These are phyloP conservation scores for Scaptomyza graminum DNA, from an alignment of 1,140 invertebrate genomes.

Conservation along the genomic window DNA sequence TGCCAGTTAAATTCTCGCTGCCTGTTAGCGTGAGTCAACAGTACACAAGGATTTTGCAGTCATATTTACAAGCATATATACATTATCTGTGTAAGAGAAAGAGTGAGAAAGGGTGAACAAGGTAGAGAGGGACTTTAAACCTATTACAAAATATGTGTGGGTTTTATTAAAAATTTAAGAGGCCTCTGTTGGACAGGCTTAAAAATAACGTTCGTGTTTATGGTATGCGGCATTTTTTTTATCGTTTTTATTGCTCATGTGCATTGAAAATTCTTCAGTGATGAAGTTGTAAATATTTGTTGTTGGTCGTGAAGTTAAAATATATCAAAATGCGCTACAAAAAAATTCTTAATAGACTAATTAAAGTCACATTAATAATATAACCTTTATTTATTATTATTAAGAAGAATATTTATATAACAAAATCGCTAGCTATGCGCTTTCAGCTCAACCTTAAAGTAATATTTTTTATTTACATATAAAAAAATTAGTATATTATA, in stretches of 20 bases:
- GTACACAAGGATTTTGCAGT: conserved; percentile 35
- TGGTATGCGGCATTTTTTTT: conserved; percentile 66
- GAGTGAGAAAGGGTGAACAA: conserved; percentile 2
- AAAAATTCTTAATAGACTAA: too few species aligned
- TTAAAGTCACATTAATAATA: too few species aligned
- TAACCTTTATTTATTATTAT: too few species aligned
- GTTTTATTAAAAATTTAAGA: conserved; percentile 79
- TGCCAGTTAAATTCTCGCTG: conserved; percentile 48
- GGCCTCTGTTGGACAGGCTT: conserved; percentile 12
- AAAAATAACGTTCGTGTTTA: conserved; percentile 52
- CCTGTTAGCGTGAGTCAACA: conserved; percentile 41
- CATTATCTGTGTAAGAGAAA: conserved; percentile 20
- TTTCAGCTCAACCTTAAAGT: too few species aligned
- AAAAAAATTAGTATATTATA: background rate
- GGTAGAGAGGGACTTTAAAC: conserved; percentile 39
- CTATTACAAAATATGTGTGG: conserved; percentile 78
- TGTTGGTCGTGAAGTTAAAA: conserved; percentile 16
- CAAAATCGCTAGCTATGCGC: too few species aligned
- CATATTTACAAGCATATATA: conserved; percentile 32
- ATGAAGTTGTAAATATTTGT: conserved; percentile 66
- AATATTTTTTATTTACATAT: background rate
- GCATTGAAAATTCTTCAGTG: conserved; percentile 48
- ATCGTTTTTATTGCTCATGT: conserved; percentile 23
- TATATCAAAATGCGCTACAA: background rate
- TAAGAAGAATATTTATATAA: too few species aligned